phyloP scores from a whole-genome alignment of 2,797 vertebrate genomes.

The Phyllotis vaccarum region DNA sequence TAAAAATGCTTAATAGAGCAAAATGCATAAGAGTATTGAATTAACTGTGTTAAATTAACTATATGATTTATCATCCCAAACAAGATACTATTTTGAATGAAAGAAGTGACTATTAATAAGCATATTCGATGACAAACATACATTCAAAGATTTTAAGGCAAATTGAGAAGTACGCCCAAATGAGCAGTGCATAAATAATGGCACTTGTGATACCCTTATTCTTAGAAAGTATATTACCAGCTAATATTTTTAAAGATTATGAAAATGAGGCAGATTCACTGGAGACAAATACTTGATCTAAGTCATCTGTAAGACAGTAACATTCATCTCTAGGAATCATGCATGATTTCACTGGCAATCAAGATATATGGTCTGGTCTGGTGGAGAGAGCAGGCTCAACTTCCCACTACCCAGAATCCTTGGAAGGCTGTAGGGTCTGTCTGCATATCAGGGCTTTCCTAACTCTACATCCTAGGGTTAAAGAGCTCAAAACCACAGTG shows the following conservation, averaged over 20 bases:
- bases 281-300: background rate
- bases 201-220: background rate
- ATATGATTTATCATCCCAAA: background rate
- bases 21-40: background rate
- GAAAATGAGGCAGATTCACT: background rate
- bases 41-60: background rate
- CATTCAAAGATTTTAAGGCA: background rate
- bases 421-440: accelerated
- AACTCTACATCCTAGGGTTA: background rate
- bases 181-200: conserved; percentile 15
- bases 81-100: background rate
- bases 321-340: background rate
- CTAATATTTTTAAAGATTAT: conserved; percentile 46
- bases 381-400: background rate
- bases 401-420: too few relatives aligned
- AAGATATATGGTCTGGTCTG: background rate
- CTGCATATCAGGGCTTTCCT: background rate
- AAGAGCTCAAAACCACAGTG: background rate
- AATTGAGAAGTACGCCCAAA: background rate
- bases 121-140: background rate
- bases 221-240: background rate
- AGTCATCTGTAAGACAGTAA: background rate
- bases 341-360: background rate
- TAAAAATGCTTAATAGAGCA: background rate
- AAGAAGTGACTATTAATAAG: conserved; percentile 24